Evolutionary conservation across 1,140 invertebrate genomes (phyloP), one percentile per base, ranked within the genome.

Genomic region (Drosophila eugracilis): DNA sequence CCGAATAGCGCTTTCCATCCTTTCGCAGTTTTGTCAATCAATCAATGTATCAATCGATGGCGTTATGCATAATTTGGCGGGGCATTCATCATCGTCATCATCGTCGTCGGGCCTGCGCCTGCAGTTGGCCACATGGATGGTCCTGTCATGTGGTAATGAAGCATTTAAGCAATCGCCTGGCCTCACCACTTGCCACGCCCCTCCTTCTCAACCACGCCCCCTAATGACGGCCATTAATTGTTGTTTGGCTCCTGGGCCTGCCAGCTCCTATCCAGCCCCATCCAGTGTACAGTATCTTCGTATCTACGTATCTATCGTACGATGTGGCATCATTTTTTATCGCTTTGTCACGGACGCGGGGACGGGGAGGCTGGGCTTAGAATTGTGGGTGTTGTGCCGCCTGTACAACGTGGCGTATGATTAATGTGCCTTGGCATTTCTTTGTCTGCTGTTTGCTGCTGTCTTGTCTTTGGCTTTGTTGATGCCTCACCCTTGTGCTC

Each of bases 361-460:
- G 2, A 19, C 3, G 36, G 36, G 44, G 36, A 30, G 14, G 34
- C n/a, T 36, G 22, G 32, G 49, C 52, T 66, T 57, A 53, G 54
- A 22, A 45, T 44, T 59, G 63, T 73, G 22, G 44, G 39, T n/a
- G n/a, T 0, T 74, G 34, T 75, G 62, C 32, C 59, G 62, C 32
- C 59, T 50, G 80, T 66, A 76, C 80, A 85, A 85, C 69, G 81
- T 73, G 80, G 66, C 80, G 80, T 74, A 85, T 85, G 80, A 85
- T 86, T 85, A 85, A 85, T 85, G 80, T 86, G 36, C 28, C 47
- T 17, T 1, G 28, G 26, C 60, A 24, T 60, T 30, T 84, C 57
- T 63, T 49, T 66, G 72, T 57, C 41, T 49, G 71, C 32, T 52
- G 58, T 67, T 60, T 49, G 62, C n/a, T 39, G 73, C 59, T 72